Evolutionary conservation across 2,113 vertebrate genomes (phyloP), one percentile per base, ranked within the genome.

Genomic region (Anseranas semipalmata): DNA sequence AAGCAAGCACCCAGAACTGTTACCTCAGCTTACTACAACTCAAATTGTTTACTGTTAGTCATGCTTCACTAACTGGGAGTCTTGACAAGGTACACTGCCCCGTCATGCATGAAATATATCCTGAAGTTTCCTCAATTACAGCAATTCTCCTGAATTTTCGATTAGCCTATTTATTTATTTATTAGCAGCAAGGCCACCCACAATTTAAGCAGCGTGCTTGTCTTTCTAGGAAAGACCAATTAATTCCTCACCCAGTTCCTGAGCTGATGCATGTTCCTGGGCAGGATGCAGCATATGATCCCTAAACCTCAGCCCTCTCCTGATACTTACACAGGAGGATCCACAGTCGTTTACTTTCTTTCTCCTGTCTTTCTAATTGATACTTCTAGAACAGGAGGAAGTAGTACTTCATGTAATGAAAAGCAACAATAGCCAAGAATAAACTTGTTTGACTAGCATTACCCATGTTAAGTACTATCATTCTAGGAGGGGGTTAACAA

Each of bases 401-500:
- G 70, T 72, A 37, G 60, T 17, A 70, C 52, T 96, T 91, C 87
- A 83, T 2, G 5, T 82, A 93, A 89, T 5, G 32, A 75, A 94
- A 93, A 81, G 70, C 77, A 95, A 92, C 83, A 83, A 46, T 9
- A 46, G 43, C 92, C 81, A 72, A 83, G 53, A 95, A 96, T 59
- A 84, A 76, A 35, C 89, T 89, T 88, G 35, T 96, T 93, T 92
- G 89, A 91, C 80, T 72, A 85, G 15, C 66, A 85, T 95, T 92
- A 96, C 89, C 85, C 85, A 93, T 58, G 67, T 8, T 8, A 27
- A 96, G 52, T 80, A 90, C 92, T 97, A 96, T 90, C 73, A 55
- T 62, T 96, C 94, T 95, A 95, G 83, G 35, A 97, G 73, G 76
- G 76, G 89, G 70, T 97, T 93, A 96, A 94, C 78, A 87, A 93